These are phyloP conservation scores for Pipistrellus nathusii DNA, from an alignment of 2,797 vertebrate genomes.

Conservation along the genomic window DNA sequence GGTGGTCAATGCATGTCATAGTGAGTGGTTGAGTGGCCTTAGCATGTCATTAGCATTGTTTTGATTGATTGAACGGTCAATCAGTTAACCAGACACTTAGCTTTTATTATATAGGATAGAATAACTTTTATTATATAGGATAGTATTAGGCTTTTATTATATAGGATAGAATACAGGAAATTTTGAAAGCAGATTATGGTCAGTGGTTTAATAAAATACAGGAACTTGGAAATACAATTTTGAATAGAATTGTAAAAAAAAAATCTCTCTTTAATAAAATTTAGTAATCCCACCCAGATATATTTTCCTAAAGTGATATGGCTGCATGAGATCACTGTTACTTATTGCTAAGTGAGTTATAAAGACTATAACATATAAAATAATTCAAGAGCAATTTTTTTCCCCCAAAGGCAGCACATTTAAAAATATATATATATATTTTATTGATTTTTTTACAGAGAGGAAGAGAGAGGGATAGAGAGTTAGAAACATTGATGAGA, in stretches of 20 bases:
- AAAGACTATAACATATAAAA: not conserved
- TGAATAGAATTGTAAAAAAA: not conserved
- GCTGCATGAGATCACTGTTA: not conserved
- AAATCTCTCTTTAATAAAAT: not conserved
- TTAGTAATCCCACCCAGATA: not conserved
- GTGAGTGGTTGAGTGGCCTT: too few species aligned
- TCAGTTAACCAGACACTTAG: too few species aligned
- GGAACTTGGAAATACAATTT: not conserved
- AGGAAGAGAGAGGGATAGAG: too few species aligned
- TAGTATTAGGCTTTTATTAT: too few species aligned
- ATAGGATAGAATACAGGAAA: conserved; percentile 18
- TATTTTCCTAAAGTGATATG: not conserved
- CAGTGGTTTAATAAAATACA: conserved; percentile 32
- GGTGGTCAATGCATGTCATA: too few species aligned
- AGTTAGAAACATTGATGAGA: too few species aligned
- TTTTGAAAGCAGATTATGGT: conserved; percentile 37
- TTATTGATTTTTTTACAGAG: too few species aligned
- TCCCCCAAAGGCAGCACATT: not conserved
- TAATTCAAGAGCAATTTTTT: not conserved
- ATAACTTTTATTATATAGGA: not conserved
- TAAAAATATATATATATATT: too few species aligned
- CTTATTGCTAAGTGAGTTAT: not conserved
- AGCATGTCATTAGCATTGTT: too few species aligned
- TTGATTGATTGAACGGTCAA: too few species aligned
- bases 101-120: not conserved